Evolutionary conservation across 1,140 invertebrate genomes (phyloP).

Genomic region (Meteorus sp.): DNA sequence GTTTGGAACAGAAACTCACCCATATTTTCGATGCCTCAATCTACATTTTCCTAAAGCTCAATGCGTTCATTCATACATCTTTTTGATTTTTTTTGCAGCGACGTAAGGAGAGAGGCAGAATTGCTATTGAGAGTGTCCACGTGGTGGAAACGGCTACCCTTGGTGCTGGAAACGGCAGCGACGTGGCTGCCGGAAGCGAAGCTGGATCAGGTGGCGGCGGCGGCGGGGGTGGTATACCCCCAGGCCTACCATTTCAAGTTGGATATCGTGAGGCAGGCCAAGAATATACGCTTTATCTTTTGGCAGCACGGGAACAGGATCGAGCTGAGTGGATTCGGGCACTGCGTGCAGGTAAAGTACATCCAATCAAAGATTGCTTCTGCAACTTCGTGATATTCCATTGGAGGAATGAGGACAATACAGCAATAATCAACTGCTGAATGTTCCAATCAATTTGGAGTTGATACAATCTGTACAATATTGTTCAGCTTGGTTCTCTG

Average conservation of each 20-base stretch:
- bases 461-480: too few species aligned
- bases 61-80: constrained; percentile 1
- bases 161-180: constrained; percentile 50
- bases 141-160: constrained; percentile 75
- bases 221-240: constrained; percentile 43
- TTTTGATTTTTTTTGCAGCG: constrained; percentile 58
- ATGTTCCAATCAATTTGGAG: neutral
- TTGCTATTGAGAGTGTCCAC: constrained; percentile 71
- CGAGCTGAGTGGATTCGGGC: constrained; percentile 76
- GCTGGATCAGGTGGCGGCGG: constrained; percentile 40
- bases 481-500: neutral
- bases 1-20: too few species aligned
- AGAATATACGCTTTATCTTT: constrained; percentile 78
- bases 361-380: neutral
- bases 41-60: neutral
- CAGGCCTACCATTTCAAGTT: constrained; percentile 70
- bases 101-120: constrained; percentile 78
- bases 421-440: too few species aligned
- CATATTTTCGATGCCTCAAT: too few species aligned
- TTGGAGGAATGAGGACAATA: too few species aligned
- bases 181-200: constrained; percentile 41
- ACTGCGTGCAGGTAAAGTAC: constrained; percentile 69
- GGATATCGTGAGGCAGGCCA: constrained; percentile 72
- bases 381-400: too few species aligned
- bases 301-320: constrained; percentile 71